Conservation (phyloP, 2,888 invertebrate species). For the Cataglyphis cursor region DNA sequence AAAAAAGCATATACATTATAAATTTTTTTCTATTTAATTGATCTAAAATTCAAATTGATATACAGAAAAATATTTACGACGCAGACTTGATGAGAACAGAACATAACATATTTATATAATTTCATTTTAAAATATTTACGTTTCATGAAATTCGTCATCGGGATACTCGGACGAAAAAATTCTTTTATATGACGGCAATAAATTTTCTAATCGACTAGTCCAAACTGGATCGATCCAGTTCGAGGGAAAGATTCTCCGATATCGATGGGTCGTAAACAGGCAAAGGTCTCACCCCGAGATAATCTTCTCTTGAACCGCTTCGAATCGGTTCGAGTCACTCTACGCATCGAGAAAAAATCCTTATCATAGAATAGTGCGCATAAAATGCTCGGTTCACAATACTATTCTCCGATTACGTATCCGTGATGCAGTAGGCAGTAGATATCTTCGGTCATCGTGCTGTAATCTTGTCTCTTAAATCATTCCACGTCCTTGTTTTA, state of each 20-base stretch:
- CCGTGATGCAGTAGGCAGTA: not conserved
- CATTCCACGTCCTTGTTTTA: not conserved
- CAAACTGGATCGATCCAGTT: conserved; percentile 56
- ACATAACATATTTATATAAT: not conserved
- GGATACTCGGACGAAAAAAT: not conserved
- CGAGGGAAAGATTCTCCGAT: conserved; percentile 50
- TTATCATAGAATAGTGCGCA: not conserved
- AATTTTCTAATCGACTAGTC: conserved; percentile 20
- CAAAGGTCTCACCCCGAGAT: conserved; percentile 45
- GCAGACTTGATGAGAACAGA: not conserved
- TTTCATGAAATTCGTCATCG: not conserved
- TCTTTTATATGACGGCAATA: conserved; percentile 5
- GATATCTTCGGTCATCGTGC: not conserved
- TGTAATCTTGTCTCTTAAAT: not conserved
- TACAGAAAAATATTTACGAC: not conserved
- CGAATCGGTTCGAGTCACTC: conserved; percentile 50
- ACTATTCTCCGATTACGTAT: not conserved
- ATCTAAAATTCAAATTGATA: not conserved
- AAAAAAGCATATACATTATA: not conserved
- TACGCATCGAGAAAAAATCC: not conserved
- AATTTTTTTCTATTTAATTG: not conserved
- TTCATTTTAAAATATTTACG: not conserved
- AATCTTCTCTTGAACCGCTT: conserved; percentile 55
- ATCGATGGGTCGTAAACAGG: conserved; percentile 53
- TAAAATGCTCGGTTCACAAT: not conserved